Conservation (phyloP, 2,113 vertebrate genomes). For the Varanus salvator region DNA sequence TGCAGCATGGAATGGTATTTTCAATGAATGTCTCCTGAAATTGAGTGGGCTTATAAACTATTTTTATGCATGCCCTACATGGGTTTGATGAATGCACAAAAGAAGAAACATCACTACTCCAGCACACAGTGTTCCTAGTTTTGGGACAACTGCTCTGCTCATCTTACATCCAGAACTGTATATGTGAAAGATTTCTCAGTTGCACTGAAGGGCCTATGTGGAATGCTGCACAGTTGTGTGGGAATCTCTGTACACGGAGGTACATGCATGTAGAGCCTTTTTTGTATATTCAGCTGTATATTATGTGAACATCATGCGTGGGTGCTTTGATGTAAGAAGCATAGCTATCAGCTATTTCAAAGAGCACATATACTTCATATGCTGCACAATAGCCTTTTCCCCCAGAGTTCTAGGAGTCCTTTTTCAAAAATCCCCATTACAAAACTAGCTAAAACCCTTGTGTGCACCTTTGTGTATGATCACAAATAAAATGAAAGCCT, state of each 20-base stretch:
- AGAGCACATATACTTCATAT: constrained; percentile 65
- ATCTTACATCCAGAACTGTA: background rate
- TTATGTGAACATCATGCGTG: background rate
- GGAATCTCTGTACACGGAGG: too few relatives aligned
- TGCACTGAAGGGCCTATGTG: background rate
- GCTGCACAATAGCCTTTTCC: constrained; percentile 67
- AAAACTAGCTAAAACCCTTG: constrained; percentile 68
- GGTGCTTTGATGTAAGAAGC: background rate
- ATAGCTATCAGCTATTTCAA: background rate
- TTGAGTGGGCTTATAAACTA: constrained; percentile 56
- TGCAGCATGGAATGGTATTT: background rate
- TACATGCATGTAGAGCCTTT: background rate
- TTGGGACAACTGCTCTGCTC: background rate
- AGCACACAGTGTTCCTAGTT: background rate
- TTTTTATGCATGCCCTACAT: background rate
- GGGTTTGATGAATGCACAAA: background rate
- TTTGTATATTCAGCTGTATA: background rate
- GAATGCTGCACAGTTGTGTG: background rate
- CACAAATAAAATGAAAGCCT: constrained; percentile 25
- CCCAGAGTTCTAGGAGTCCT: constrained; percentile 47
- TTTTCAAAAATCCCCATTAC: constrained; percentile 60
- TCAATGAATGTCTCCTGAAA: constrained; percentile 68
- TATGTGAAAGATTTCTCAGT: background rate
- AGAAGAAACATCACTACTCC: background rate
- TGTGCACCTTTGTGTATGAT: constrained; percentile 37